Evolutionary conservation across 1,140 invertebrate genomes (phyloP), one percentile per base, ranked within the genome.

Genomic region (Dinoponera quadriceps): DNA sequence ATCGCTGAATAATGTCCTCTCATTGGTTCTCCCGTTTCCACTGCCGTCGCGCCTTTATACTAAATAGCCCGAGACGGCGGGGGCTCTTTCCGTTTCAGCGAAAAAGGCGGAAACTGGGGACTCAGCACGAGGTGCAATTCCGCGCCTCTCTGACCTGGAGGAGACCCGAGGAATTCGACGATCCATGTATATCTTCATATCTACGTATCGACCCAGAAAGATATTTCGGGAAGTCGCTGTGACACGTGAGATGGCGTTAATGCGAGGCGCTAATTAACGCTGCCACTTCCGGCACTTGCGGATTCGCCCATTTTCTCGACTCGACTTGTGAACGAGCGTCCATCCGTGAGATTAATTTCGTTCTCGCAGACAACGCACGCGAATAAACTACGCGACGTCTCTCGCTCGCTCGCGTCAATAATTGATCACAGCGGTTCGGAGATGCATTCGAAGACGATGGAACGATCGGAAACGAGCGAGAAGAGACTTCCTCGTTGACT

Each of bases 1-100:
- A 81, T 82, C 55, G 57, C 29, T 57, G 44, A 51, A 73, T 73
- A 81, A 81, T 74, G 48, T 51, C n/a, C 57, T 44, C 7, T 44
- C 38, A 72, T 51, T 81, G 57, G 69, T 82, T n/a, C 29, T 73
- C 20, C 18, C n/a, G 59, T 72, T 72, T 25, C 25, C 25, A 62
- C 22, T 55, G 13, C n/a, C n/a, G n/a, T 81, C n/a, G 57, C 51
- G 38, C 18, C 20, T 73, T 77, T 77, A 77, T 66, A 66, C 29
- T 77, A 66, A 77, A 77, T 77, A 77, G 48, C 60, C n/a, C 60
- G 27, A 65, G 29, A 1, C 59, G n/a, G 20, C 0, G n/a, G n/a
- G n/a, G n/a, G 14, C 20, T 38, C 60, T 22, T 54, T 54, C 27
- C 27, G 38, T n/a, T n/a, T 65, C 62, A 29, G 44, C 18, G 54